Evolutionary conservation across 1,140 invertebrate species (phyloP).

Genomic region (Dreissena rostriformis): DNA sequence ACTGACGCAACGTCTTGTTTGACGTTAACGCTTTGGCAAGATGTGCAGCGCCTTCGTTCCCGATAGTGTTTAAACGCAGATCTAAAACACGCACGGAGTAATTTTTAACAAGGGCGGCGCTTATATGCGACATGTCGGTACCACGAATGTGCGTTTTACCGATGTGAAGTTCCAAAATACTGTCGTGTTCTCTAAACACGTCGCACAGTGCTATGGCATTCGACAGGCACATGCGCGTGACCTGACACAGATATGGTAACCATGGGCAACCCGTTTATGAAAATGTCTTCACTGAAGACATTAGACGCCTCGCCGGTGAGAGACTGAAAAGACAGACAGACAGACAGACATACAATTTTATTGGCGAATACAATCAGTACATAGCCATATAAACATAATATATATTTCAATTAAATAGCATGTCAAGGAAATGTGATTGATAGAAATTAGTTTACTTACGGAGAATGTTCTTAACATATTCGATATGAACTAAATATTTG

Average conservation of each 20-base stretch:
- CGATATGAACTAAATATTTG: too few relatives aligned
- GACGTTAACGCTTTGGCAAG: conserved; percentile 67
- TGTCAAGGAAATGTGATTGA: too few relatives aligned
- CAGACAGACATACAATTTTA: too few relatives aligned
- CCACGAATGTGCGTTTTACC: conserved; percentile 75
- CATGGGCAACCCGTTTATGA: conserved; percentile 64
- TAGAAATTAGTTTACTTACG: too few relatives aligned
- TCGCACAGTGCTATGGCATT: conserved; percentile 65
- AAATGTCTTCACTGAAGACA: conserved; percentile 58
- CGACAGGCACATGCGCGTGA: conserved; percentile 66
- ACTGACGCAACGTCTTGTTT: conserved; percentile 66
- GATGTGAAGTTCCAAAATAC: conserved; percentile 73
- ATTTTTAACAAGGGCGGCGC: conserved; percentile 64
- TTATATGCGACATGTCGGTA: conserved; percentile 67
- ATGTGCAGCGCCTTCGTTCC: conserved; percentile 67
- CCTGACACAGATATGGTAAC: conserved; percentile 74
- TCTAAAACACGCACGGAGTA: conserved; percentile 69
- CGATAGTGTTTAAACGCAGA: conserved; percentile 75
- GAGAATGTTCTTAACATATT: too few relatives aligned
- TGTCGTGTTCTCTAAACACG: conserved; percentile 66
- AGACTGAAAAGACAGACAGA: too few relatives aligned
- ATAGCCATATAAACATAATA: too few relatives aligned
- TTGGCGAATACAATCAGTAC: too few relatives aligned
- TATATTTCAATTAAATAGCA: too few relatives aligned
- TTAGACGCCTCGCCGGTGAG: conserved; percentile 52